Conservation (phyloP, 1,140 invertebrate species). For the Latrodectus geometricus region DNA sequence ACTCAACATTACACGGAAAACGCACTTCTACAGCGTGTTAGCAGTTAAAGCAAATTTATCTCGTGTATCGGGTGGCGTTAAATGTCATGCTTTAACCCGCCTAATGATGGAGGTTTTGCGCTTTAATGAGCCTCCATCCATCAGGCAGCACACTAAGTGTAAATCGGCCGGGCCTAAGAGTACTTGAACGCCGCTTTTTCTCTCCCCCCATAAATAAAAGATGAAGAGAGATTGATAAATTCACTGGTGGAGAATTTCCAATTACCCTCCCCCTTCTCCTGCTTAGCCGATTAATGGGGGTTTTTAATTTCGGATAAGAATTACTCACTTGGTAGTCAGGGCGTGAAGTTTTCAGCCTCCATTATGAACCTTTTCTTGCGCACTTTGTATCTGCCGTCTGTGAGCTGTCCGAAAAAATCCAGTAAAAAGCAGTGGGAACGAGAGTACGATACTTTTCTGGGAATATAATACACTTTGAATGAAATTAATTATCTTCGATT, state of each 20-base stretch:
- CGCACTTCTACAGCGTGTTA: slow-evolving; percentile 57
- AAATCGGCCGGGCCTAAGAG: slow-evolving; percentile 51
- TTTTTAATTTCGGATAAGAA: slow-evolving; percentile 47
- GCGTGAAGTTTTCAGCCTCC: slow-evolving; percentile 37
- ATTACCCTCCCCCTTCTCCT: slow-evolving; percentile 4
- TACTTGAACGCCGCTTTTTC: slow-evolving; percentile 17
- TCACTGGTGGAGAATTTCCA: slow-evolving; percentile 50
- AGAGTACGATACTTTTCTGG: too few species aligned
- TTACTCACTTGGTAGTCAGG: slow-evolving; percentile 21
- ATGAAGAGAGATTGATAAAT: slow-evolving; percentile 57
- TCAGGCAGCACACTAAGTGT: slow-evolving; percentile 51
- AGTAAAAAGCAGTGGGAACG: too few species aligned
- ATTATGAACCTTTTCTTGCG: too few species aligned
- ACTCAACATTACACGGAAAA: slow-evolving; percentile 33
- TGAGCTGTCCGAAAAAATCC: too few species aligned
- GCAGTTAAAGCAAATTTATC: slow-evolving; percentile 61
- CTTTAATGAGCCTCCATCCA: slow-evolving; percentile 54
- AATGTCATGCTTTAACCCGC: slow-evolving; percentile 44
- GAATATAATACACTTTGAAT: too few species aligned
- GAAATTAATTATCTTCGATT: too few species aligned
- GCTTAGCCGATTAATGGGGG: slow-evolving; percentile 39
- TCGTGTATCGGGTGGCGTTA: slow-evolving; percentile 55
- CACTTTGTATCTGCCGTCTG: too few species aligned
- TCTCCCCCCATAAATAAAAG: slow-evolving; percentile 45
- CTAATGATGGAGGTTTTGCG: slow-evolving; percentile 42